These are phyloP conservation scores for Agriopis leucophaearia DNA, from an alignment of 2,888 invertebrate genomes.

Conservation along the genomic window DNA sequence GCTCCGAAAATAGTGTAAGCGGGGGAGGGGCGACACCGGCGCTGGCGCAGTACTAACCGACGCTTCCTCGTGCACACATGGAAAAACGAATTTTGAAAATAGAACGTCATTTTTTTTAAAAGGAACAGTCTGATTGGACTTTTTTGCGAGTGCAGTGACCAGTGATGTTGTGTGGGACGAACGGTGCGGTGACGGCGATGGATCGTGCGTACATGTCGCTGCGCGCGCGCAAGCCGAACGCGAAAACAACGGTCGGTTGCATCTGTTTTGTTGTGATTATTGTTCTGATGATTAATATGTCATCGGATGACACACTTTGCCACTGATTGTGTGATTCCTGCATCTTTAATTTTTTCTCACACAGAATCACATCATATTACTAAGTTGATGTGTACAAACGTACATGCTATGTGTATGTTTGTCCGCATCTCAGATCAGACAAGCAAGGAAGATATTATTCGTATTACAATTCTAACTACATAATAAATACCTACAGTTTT, in stretches of 20 bases:
- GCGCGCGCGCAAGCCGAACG: conserved; percentile 79
- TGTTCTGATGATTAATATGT: conserved; percentile 12
- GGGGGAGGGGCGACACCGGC: conserved; percentile 54
- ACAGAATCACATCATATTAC: neutral
- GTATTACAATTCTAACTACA: neutral
- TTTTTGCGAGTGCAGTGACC: conserved; percentile 33
- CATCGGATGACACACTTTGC: neutral
- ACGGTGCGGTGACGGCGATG: conserved; percentile 80
- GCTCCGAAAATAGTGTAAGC: conserved; percentile 74
- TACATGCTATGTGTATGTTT: too few relatives aligned
- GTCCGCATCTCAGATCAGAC: too few relatives aligned
- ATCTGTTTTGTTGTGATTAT: conserved; percentile 23
- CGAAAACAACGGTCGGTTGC: conserved; percentile 72
- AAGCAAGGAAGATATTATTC: neutral
- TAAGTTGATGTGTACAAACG: too few relatives aligned
- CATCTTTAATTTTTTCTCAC: neutral
- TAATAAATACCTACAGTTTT: neutral
- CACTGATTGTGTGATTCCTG: neutral
- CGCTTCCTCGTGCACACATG: conserved; percentile 52
- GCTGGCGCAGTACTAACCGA: conserved; percentile 63
- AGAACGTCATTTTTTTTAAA: conserved; percentile 12
- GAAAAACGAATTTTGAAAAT: conserved; percentile 20
- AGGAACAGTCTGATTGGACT: conserved; percentile 4
- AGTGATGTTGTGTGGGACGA: conserved; percentile 79
- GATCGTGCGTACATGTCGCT: conserved; percentile 85